Conservation (phyloP, 2,113 vertebrate species). For the Hypocryptadius cinnamomeus region DNA sequence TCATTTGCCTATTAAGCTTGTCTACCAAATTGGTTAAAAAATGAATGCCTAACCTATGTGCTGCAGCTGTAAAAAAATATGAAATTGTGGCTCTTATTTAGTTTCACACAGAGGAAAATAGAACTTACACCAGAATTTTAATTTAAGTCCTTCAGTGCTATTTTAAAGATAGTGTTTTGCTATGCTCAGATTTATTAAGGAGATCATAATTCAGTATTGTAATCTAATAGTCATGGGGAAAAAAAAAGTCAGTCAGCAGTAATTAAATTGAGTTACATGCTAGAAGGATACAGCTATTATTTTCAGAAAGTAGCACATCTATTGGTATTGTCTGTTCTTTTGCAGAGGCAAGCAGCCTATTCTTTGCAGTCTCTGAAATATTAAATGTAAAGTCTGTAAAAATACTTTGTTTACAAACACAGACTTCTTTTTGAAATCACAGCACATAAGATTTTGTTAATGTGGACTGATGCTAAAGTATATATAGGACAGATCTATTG, state of each 20-base stretch:
- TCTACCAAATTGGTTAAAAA: neutral
- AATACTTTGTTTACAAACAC: neutral
- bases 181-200: neutral
- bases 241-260: neutral
- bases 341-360: neutral
- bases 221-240: neutral
- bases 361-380: neutral
- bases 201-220: neutral
- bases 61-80: neutral
- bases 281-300: neutral
- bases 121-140: neutral
- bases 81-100: neutral
- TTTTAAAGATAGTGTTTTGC: neutral
- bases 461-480: neutral
- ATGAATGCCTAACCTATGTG: neutral
- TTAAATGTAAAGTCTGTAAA: neutral
- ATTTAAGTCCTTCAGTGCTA: neutral
- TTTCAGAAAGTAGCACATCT: neutral
- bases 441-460: neutral
- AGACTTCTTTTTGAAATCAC: neutral
- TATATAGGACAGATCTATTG: neutral
- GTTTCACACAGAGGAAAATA: neutral
- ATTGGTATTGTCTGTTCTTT: neutral
- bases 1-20: neutral
- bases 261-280: neutral